These are phyloP conservation scores for Scleropages formosus DNA, from an alignment of 2,797 vertebrate genomes.

Conservation along the genomic window DNA sequence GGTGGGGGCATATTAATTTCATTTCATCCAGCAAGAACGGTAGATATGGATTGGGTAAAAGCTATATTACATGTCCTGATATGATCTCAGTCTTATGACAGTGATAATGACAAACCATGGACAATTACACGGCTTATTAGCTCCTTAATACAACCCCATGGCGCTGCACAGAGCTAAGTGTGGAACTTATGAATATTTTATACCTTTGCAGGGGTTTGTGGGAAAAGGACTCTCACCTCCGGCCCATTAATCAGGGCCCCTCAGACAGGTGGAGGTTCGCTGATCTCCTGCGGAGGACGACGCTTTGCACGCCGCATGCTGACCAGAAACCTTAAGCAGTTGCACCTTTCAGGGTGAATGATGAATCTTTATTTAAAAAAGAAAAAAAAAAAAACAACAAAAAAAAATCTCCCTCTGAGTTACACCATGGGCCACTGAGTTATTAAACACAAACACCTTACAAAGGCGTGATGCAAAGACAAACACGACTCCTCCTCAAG, in stretches of 20 bases:
- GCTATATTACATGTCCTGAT: constrained; percentile 10
- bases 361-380: background rate
- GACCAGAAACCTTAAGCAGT: background rate
- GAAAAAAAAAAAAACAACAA: too few relatives aligned
- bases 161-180: background rate
- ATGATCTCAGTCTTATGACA: constrained; percentile 10
- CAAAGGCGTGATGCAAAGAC: background rate
- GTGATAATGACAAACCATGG: background rate
- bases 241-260: background rate
- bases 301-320: background rate
- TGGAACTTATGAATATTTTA: constrained; percentile 1
- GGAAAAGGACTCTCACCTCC: background rate
- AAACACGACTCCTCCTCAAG: background rate
- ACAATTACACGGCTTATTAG: constrained; percentile 9
- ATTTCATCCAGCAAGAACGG: background rate
- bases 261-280: background rate
- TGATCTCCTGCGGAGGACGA: background rate
- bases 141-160: constrained; percentile 8
- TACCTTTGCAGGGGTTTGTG: background rate
- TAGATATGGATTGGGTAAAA: background rate
- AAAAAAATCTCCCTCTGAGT: background rate
- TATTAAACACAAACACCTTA: constrained; percentile 11
- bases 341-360: background rate
- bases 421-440: background rate
- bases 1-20: background rate